Conservation (phyloP, 53 echinoderm and acorn worm species). For the Henricia sp. region DNA sequence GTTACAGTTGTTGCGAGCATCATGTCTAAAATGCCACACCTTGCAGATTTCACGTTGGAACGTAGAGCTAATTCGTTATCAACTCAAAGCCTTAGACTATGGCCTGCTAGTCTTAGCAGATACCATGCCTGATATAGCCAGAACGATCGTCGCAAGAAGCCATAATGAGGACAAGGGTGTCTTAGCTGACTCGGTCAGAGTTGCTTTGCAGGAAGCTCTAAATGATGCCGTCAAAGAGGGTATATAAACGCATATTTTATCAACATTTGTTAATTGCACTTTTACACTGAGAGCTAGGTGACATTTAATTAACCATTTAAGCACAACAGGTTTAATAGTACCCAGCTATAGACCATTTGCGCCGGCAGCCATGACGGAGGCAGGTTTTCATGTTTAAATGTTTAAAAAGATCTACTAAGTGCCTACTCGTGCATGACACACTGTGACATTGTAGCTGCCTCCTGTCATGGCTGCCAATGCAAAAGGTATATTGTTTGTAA, state of each 20-base stretch:
- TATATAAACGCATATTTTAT: not conserved
- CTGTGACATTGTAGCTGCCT: no score
- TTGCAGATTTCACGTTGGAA: conserved; percentile 75
- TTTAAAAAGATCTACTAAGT: no score
- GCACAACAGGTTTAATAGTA: no score
- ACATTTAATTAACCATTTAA: no score
- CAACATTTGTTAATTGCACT: not conserved
- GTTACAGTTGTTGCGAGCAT: conserved; percentile 79
- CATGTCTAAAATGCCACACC: conserved; percentile 85
- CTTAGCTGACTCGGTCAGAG: conserved; percentile 24
- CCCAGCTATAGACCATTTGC: no score
- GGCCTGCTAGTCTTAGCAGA: conserved; percentile 68
- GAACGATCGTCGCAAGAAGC: conserved; percentile 7
- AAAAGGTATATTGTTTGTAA: no score
- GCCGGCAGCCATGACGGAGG: no score
- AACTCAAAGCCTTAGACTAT: conserved; percentile 74
- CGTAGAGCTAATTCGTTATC: conserved; percentile 59
- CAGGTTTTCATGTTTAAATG: no score
- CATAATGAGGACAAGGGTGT: conserved; percentile 23
- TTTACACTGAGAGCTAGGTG: not conserved
- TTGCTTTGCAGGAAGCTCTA: conserved; percentile 37
- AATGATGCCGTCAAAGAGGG: conserved; percentile 49
- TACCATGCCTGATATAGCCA: conserved; percentile 59
- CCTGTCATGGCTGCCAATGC: no score
- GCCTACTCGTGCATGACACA: no score